Conservation (phyloP, 2,888 invertebrate genomes). For the Stenchaetothrips biformis region DNA sequence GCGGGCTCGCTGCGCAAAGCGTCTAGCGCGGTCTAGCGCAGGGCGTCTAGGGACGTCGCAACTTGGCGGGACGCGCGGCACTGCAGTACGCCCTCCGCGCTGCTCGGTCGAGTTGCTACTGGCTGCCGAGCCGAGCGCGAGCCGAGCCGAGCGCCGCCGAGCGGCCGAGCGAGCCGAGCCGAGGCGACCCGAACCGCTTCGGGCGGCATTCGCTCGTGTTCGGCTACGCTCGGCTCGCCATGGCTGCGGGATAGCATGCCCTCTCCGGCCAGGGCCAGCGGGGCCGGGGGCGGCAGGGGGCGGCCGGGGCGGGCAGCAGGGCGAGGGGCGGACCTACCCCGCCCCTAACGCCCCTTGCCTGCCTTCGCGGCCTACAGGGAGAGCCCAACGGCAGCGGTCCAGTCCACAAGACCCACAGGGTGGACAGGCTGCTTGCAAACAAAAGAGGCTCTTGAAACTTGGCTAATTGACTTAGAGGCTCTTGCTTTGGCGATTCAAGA, state of each 20-base stretch:
- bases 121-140: not conserved
- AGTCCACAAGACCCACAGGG: too few relatives aligned
- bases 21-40: not conserved
- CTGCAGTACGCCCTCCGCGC: not conserved
- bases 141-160: not conserved
- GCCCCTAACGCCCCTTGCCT: not conserved
- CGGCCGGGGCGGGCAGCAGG: not conserved
- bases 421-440: not conserved
- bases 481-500: too few relatives aligned
- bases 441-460: slow-evolving; percentile 1
- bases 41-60: not conserved
- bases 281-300: not conserved
- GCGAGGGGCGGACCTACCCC: not conserved
- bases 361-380: not conserved
- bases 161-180: not conserved
- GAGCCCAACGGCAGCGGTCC: not conserved
- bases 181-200: not conserved
- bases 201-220: not conserved
- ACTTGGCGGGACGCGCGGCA: not conserved
- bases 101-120: slow-evolving; percentile 8
- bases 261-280: not conserved
- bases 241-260: not conserved
- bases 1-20: not conserved
- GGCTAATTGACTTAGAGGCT: not conserved
- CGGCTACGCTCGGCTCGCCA: not conserved